Evolutionary conservation across 2,888 invertebrate species (phyloP).

Genomic region (Germaria angustata): DNA sequence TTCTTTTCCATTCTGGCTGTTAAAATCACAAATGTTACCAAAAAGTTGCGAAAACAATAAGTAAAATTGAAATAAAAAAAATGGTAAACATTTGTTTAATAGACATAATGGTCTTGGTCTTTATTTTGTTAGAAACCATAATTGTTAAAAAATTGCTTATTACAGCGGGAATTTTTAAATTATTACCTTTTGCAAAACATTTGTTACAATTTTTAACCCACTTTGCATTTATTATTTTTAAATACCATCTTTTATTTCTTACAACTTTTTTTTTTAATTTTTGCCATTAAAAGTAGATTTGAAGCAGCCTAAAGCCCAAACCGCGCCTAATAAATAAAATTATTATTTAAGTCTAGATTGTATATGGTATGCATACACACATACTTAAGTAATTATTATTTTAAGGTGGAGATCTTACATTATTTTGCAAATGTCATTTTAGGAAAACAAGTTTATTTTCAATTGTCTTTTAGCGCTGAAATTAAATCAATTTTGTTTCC

Average conservation of each 20-base stretch:
- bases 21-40: conserved; percentile 56
- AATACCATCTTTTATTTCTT: conserved; percentile 51
- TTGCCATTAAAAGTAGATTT: conserved; percentile 11
- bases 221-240: conserved; percentile 30
- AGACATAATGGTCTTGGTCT: conserved; percentile 43
- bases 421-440: conserved; percentile 34
- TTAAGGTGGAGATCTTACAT: neutral
- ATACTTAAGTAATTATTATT: neutral
- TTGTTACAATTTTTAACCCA: conserved; percentile 55
- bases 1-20: conserved; percentile 25
- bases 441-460: neutral
- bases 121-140: conserved; percentile 26
- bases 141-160: conserved; percentile 36
- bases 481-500: neutral
- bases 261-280: neutral
- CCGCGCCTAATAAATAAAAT: conserved; percentile 51
- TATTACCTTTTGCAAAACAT: conserved; percentile 12
- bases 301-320: conserved; percentile 28
- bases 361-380: neutral
- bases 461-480: neutral
- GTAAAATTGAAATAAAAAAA: conserved; percentile 32
- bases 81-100: neutral
- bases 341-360: neutral
- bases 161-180: neutral
- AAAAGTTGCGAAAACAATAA: conserved; percentile 48